Base-by-base conservation (phyloP, 37 sponge, comb jelly and placozoan species). In the Bolinopsis microptera region DNA sequence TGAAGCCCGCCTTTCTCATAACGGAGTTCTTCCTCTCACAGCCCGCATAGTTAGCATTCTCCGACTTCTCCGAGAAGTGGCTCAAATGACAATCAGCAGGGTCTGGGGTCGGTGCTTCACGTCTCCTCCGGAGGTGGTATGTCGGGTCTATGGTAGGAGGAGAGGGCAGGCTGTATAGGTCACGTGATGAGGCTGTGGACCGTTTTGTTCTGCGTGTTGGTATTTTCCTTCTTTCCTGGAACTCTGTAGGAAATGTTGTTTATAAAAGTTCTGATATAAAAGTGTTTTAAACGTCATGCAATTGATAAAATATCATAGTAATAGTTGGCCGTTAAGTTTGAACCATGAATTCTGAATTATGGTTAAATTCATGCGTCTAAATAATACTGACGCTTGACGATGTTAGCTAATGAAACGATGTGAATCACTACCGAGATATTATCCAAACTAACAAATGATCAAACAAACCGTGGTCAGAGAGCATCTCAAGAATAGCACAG, bases 381-480 rank as follows among this genome's bases (percentile, higher is more conserved):
- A n/a, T n/a, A n/a, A n/a, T n/a, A n/a, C n/a, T n/a, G n/a, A n/a
- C n/a, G n/a, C n/a, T n/a, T n/a, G n/a, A n/a, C n/a, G n/a, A n/a
- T n/a, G n/a, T n/a, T n/a, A n/a, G n/a, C n/a, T n/a, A n/a, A n/a
- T n/a, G n/a, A n/a, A n/a, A n/a, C n/a, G n/a, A n/a, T n/a, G n/a
- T n/a, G n/a, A n/a, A n/a, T n/a, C n/a, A n/a, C n/a, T n/a, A n/a
- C n/a, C n/a, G n/a, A n/a, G n/a, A n/a, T n/a, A n/a, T n/a, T n/a
- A n/a, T n/a, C n/a, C n/a, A n/a, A n/a, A n/a, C n/a, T n/a, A n/a
- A n/a, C n/a, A n/a, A n/a, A n/a, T n/a, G n/a, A n/a, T n/a, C n/a
- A n/a, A n/a, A 72, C 74, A 72, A 24, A 86, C 90, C 90, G 37
- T 39, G 26, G 0, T 39, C 36, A 86, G 90, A 26, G 25, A 86